phyloP scores from a whole-genome alignment of 2,113 vertebrate species.

The Plecotus auritus region DNA sequence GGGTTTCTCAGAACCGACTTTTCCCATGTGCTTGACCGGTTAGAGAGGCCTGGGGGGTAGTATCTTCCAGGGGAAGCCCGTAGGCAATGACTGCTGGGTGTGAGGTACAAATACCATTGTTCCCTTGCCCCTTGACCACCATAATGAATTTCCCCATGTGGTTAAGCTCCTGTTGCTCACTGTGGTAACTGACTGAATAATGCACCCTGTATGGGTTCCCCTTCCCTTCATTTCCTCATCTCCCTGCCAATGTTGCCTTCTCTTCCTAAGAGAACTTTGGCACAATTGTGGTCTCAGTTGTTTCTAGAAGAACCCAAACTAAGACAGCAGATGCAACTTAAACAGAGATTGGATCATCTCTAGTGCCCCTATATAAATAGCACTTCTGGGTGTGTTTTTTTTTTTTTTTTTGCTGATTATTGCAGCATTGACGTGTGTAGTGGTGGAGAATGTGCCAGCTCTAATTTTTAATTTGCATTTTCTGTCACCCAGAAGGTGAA shows the following conservation, averaged over 20 bases:
- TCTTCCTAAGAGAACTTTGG: background rate
- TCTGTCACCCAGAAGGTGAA: conserved; percentile 59
- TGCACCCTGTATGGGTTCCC: background rate
- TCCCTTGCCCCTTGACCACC: background rate
- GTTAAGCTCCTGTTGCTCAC: background rate
- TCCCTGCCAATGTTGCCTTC: background rate
- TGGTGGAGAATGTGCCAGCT: background rate
- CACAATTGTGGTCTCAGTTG: background rate
- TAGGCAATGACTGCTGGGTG: background rate
- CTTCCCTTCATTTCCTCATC: background rate
- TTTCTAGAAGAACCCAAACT: background rate
- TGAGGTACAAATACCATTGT: background rate
- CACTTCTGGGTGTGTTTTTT: background rate
- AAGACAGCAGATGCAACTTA: background rate
- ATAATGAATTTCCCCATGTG: background rate
- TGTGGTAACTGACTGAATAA: background rate
- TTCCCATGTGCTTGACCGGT: background rate
- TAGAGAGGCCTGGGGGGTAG: background rate
- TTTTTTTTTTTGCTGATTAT: background rate
- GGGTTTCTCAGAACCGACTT: background rate
- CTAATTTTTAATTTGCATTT: conserved; percentile 71
- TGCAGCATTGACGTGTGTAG: background rate
- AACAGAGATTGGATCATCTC: background rate
- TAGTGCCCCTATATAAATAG: conserved; percentile 33
- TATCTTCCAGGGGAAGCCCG: background rate